Evolutionary conservation across 2,113 vertebrate genomes (phyloP).

Genomic region (Carassius gibelio): DNA sequence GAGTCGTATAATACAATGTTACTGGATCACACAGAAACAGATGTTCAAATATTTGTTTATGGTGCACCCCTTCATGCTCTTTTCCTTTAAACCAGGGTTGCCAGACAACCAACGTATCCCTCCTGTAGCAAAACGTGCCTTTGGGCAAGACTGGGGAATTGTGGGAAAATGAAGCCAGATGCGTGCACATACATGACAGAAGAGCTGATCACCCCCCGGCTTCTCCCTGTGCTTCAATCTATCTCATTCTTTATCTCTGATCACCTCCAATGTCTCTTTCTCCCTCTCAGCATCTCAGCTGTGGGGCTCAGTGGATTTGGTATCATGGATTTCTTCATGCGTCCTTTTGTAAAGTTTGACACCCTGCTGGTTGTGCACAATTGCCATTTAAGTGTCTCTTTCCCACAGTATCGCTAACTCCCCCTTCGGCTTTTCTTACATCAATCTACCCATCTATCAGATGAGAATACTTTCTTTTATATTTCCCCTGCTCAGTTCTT

Average conservation of each 20-base stretch:
- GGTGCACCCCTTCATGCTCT: not conserved
- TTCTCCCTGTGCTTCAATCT: slow-evolving; percentile 51
- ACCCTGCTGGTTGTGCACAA: slow-evolving; percentile 32
- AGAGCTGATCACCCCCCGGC: slow-evolving; percentile 36
- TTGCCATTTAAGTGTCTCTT: slow-evolving; percentile 40
- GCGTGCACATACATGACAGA: slow-evolving; percentile 66
- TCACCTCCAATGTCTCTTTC: slow-evolving; percentile 17
- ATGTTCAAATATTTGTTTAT: not conserved
- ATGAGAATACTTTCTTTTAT: slow-evolving; percentile 3
- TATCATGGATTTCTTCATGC: slow-evolving; percentile 57
- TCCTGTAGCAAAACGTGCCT: slow-evolving; percentile 72
- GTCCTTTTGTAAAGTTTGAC: slow-evolving; percentile 8
- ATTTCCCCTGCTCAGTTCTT: not conserved
- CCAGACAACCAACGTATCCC: slow-evolving; percentile 65
- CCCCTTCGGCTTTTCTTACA: slow-evolving; percentile 1
- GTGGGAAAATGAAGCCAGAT: slow-evolving; percentile 69
- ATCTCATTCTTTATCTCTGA: slow-evolving; percentile 6
- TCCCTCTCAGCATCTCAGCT: slow-evolving; percentile 37
- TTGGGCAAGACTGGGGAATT: slow-evolving; percentile 60
- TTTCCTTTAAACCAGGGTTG: slow-evolving; percentile 63
- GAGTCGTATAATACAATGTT: not conserved
- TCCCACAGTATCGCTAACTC: slow-evolving; percentile 40
- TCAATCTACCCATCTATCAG: not conserved
- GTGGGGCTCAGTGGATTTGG: slow-evolving; percentile 39
- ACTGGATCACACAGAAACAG: not conserved